Percentiles rank a stretch among this genome's conserved stretches.
These are phyloP conservation scores for Anagyrus pseudococci DNA, from an alignment of 2,888 invertebrate genomes.

Conservation along the genomic window DNA sequence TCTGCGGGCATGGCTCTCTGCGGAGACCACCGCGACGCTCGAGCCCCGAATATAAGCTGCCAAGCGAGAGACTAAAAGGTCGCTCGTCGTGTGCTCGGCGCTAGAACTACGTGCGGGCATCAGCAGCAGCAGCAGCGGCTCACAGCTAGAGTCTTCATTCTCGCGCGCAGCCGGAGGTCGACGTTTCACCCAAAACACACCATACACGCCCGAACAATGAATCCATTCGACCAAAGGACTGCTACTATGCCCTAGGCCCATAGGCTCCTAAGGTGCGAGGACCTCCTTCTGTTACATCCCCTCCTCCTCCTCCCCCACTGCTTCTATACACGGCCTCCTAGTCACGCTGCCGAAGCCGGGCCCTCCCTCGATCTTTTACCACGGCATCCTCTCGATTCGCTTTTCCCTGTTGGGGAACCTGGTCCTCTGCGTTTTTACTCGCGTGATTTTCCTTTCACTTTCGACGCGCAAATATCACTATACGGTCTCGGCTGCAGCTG, in stretches of 20 bases:
- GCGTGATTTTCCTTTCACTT: too few relatives aligned
- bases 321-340: too few relatives aligned
- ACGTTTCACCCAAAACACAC: constrained; percentile 49
- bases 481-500: too few relatives aligned
- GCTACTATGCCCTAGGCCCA: too few relatives aligned
- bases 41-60: not conserved
- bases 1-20: not conserved
- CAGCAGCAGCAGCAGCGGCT: not conserved
- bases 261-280: constrained; percentile 3
- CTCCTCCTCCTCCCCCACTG: not conserved
- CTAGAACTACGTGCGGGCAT: too few relatives aligned
- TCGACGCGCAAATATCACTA: too few relatives aligned
- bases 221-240: constrained; percentile 28
- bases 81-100: constrained; percentile 3
- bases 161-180: constrained; percentile 39
- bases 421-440: too few relatives aligned
- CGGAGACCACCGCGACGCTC: constrained; percentile 34
- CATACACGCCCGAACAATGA: constrained; percentile 52
- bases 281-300: not conserved
- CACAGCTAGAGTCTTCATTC: constrained; percentile 20
- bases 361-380: too few relatives aligned
- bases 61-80: constrained; percentile 16
- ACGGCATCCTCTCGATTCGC: too few relatives aligned
- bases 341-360: too few relatives aligned
- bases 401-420: too few relatives aligned